phyloP scores from a whole-genome alignment of 2,113 vertebrate genomes.

The Drymodes brunneopygia region DNA sequence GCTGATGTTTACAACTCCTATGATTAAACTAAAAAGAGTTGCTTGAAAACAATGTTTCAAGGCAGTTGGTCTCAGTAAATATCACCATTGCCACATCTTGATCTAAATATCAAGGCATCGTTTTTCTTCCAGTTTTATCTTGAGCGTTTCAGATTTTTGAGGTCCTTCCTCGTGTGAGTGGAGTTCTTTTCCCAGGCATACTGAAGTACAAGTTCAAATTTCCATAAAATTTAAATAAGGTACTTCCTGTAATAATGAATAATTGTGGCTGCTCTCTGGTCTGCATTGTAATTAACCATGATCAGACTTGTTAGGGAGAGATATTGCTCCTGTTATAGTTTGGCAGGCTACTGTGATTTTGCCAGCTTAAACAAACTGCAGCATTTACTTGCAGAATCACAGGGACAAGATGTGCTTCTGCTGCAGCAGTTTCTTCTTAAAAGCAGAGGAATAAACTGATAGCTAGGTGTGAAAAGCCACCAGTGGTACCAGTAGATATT shows the following conservation, averaged over 20 bases:
- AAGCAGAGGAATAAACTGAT: neutral
- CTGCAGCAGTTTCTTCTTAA: conserved; percentile 16
- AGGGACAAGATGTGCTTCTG: neutral
- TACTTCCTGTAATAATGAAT: conserved; percentile 91
- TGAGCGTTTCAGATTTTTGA: conserved; percentile 60
- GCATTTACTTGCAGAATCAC: conserved; percentile 56
- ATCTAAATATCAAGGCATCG: conserved; percentile 51
- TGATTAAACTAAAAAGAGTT: neutral
- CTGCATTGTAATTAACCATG: conserved; percentile 88
- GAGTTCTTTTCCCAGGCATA: conserved; percentile 61
- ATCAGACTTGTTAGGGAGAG: conserved; percentile 81
- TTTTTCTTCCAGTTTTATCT: conserved; percentile 37
- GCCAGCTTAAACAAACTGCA: conserved; percentile 69
- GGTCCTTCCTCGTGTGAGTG: conserved; percentile 40
- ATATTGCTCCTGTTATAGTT: conserved; percentile 73
- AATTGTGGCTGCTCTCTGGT: conserved; percentile 83
- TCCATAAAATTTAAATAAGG: conserved; percentile 90
- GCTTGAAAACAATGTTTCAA: conserved; percentile 6
- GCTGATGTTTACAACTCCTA: neutral
- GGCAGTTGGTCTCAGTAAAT: neutral
- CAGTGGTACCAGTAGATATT: neutral
- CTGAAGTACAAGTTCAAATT: conserved; percentile 75
- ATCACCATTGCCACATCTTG: neutral
- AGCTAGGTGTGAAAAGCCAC: neutral
- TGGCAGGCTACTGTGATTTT: conserved; percentile 73